Evolutionary conservation across 2,888 invertebrate species (phyloP), one percentile per base, ranked within the genome.

Genomic region (Agrotis puta): DNA sequence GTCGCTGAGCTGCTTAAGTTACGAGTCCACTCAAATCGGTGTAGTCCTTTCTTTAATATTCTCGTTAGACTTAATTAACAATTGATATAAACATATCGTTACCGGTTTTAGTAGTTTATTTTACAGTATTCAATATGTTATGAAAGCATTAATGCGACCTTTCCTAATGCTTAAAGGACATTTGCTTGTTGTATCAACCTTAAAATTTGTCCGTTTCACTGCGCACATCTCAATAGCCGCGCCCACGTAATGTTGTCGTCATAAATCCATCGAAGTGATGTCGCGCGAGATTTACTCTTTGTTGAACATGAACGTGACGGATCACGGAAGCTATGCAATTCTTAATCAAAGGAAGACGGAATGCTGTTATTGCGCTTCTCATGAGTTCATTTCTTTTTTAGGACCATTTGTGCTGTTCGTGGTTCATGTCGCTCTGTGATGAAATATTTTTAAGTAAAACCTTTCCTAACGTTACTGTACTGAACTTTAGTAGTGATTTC

Each of bases 271-370:
- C 62, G 20, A 9, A 57, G 53, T 61, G 53, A 50, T 22, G 63
- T 61, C 64, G 48, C 33, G 56, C 4, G 50, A 62, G 66, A 62
- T 70, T 67, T 61, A 74, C 54, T 43, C 33, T 51, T 18, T 63
- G 62, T 62, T 58, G 51, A 53, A 43, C 22, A 13, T 51, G 16
- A 22, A 50, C 64, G 48, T 48, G 39, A 43, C 63, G 47, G 50
- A 54, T 18, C 65, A 22, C 63, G 51, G 24, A n/a, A 69, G 53
- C 65, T 56, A 22, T 69, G 65, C 54, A 39, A 50, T 63, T 64
- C 22, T 20, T 50, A 65, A 59, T 74, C 75, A 59, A 74, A 69
- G 58, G 20, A n/a, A 50, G 22, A 43, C 1, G 24, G 62, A 63
- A 63, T 58, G 53, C 50, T 50, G 27, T 39, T 14, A 27, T 27